Conservation (phyloP, 2,888 invertebrate species). For the Galerucella nymphaeae region DNA sequence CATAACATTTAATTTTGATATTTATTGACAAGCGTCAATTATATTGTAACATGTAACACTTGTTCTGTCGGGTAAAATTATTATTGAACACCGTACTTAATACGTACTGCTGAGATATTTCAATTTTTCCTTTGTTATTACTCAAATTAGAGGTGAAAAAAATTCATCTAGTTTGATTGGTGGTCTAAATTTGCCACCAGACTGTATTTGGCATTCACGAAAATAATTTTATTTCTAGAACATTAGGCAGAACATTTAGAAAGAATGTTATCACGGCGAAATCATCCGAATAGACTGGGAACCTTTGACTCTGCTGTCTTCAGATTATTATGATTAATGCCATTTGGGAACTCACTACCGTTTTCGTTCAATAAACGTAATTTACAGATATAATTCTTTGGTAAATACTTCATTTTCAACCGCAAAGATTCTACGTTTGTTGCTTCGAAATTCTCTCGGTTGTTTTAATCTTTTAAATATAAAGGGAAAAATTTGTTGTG, state of each 20-base stretch:
- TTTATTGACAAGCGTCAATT: no score
- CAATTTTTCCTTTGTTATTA: neutral
- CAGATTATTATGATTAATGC: slow-evolving; percentile 30
- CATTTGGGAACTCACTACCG: slow-evolving; percentile 12
- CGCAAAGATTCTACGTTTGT: neutral
- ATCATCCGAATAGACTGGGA: slow-evolving; percentile 25
- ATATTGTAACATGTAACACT: no score
- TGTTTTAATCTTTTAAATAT: neutral
- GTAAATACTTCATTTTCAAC: slow-evolving; percentile 15
- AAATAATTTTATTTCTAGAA: slow-evolving; percentile 25
- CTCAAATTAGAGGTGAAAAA: neutral
- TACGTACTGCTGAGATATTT: no score
- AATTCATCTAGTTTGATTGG: slow-evolving; percentile 14
- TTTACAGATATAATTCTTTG: slow-evolving; percentile 21
- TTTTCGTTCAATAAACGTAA: slow-evolving; percentile 25
- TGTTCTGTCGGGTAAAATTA: no score
- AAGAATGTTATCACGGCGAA: slow-evolving; percentile 25
- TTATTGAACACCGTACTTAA: no score
- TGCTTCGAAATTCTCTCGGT: neutral
- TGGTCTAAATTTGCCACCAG: slow-evolving; percentile 27
- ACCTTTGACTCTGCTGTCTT: slow-evolving; percentile 29
- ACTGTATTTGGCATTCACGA: slow-evolving; percentile 27
- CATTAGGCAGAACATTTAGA: slow-evolving; percentile 29
- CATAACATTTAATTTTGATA: no score
- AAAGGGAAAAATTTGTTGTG: neutral